Base-by-base conservation (phyloP, 2,797 vertebrate genomes). In the Muscicapa striata region DNA sequence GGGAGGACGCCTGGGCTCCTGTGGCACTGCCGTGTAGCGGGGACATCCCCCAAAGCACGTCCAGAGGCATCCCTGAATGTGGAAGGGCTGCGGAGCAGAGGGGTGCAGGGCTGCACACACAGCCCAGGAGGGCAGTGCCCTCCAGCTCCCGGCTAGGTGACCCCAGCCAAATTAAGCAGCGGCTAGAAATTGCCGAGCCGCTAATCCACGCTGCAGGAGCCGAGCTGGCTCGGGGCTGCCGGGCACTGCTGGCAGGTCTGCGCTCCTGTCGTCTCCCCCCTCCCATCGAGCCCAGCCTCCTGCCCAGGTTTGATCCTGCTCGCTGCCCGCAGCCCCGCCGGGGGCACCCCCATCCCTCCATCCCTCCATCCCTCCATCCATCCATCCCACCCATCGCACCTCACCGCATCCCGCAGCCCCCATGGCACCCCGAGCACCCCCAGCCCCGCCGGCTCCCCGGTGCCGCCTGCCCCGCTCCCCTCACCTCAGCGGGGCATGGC, bases 401-500 rank as follows among this genome's bases (percentile, higher is more conserved):
- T 19, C 78, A 20, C 27, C 75, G 21, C 61, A 11, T 4, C 41
- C 49, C 54, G 1, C 9, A 0, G 70, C 61, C 32, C 61, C 29
- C 14, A 3, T 1, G 76, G 70, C 70, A 16, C 7, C 41, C 51
- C 2, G 4, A 51, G 72, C 83, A 63, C 13, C 76, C 81, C 46
- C 77, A 38, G 59, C 10, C 10, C 70, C 15, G 8, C 21, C 0
- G 30, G 16, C 59, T 49, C 9, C 11, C 52, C 40, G 13, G 6
- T 1, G 45, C 54, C 23, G 13, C 21, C 69, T 2, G 23, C 1
- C 23, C 24, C 5, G 6, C 69, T n/a, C 68, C 51, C 64, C 84
- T 73, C 55, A 95, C 95, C 95, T 95, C 6, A 95, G 72, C 43
- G 63, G 82, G 81, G n/a, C 93, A 96, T 92, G 81, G 81, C 91